Conservation (phyloP, 2,113 vertebrate species). For the Sminthopsis crassicaudata region DNA sequence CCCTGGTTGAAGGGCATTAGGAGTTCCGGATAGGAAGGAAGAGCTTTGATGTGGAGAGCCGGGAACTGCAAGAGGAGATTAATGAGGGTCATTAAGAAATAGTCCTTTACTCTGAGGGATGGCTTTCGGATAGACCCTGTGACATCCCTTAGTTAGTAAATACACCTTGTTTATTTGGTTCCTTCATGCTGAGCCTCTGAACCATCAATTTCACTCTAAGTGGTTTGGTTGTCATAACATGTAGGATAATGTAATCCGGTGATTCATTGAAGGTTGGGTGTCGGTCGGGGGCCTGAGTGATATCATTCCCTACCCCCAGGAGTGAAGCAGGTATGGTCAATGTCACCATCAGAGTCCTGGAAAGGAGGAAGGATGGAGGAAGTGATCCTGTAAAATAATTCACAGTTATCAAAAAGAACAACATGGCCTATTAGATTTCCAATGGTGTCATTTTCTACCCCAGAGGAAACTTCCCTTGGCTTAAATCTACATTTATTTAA, state of each 20-base stretch:
- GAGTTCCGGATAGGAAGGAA: constrained; percentile 6
- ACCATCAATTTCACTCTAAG: constrained; percentile 11
- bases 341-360: constrained; percentile 6
- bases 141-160: constrained; percentile 52
- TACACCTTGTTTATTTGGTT: not conserved
- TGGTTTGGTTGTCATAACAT: not conserved
- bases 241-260: not conserved
- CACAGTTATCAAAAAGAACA: not conserved
- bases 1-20: not conserved
- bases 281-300: constrained; percentile 35
- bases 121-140: constrained; percentile 46
- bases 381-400: not conserved
- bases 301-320: constrained; percentile 3
- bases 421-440: not conserved
- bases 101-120: constrained; percentile 51
- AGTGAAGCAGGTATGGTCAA: constrained; percentile 31
- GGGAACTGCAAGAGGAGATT: constrained; percentile 49
- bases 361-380: not conserved
- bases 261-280: constrained; percentile 32
- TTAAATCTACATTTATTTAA: not conserved
- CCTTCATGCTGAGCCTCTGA: not conserved
- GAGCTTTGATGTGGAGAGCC: constrained; percentile 54
- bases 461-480: not conserved
- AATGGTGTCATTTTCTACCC: not conserved
- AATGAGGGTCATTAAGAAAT: constrained; percentile 55